Evolutionary conservation across 2,797 vertebrate genomes (phyloP).

Genomic region (Squalus acanthias): DNA sequence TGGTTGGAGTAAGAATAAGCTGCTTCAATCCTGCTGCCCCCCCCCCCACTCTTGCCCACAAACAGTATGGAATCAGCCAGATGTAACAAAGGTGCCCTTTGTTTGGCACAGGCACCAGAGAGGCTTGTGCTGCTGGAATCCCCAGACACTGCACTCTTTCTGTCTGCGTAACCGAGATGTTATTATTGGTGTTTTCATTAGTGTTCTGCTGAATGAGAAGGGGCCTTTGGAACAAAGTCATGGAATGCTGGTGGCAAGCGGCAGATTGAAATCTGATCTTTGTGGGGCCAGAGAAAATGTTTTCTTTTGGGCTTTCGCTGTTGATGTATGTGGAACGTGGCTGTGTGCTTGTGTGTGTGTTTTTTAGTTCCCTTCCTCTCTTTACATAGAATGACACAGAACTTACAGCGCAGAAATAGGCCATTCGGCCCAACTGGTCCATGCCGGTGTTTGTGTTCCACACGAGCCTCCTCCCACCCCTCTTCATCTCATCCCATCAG

Average conservation of each 20-base stretch:
- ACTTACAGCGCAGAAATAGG: not conserved
- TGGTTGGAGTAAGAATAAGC: not conserved
- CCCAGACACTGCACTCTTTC: slow-evolving; percentile 26
- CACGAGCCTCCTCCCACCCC: too few species aligned
- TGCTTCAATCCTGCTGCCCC: not conserved
- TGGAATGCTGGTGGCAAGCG: not conserved
- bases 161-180: slow-evolving; percentile 28
- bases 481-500: not conserved
- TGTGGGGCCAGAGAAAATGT: slow-evolving; percentile 5
- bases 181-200: slow-evolving; percentile 39
- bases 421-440: not conserved
- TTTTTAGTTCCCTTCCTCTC: not conserved
- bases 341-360: not conserved
- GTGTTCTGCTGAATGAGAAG: slow-evolving; percentile 35
- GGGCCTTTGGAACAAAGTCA: not conserved
- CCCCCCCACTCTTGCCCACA: not conserved
- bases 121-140: accelerated
- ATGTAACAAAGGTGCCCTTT: slow-evolving; percentile 42
- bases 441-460: not conserved
- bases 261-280: not conserved
- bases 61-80: not conserved
- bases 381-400: not conserved
- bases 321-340: not conserved
- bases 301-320: slow-evolving; percentile 15
- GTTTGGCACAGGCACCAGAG: slow-evolving; percentile 27